Conservation (phyloP, 2,797 vertebrate genomes). For the Diglossa cyanea region DNA sequence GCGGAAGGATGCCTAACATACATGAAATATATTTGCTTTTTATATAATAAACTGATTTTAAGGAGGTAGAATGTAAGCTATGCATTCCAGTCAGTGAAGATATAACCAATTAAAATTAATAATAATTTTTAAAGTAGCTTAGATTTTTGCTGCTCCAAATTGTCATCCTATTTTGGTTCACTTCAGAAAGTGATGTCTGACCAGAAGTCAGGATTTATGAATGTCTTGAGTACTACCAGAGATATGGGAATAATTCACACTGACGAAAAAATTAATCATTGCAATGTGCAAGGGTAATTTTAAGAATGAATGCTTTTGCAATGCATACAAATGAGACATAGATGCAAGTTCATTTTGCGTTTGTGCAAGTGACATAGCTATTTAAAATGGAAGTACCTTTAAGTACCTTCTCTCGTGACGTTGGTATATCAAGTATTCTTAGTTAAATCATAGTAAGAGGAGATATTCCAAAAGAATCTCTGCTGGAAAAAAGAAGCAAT, state of each 20-base stretch:
- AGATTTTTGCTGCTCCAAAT: background rate
- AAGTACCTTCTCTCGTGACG: background rate
- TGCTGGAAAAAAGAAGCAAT: background rate
- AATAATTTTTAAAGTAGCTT: background rate
- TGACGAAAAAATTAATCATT: background rate
- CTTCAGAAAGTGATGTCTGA: background rate
- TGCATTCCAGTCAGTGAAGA: background rate
- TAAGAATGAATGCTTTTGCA: background rate
- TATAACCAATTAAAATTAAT: background rate
- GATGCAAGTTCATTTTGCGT: background rate
- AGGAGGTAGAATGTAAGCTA: background rate
- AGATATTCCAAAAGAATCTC: background rate
- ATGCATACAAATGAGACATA: background rate
- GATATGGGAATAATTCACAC: background rate
- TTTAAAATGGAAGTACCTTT: background rate
- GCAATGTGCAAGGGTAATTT: background rate
- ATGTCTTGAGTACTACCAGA: background rate
- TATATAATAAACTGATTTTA: background rate
- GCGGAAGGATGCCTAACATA: background rate
- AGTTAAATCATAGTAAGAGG: background rate
- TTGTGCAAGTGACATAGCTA: background rate
- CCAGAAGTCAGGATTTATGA: background rate
- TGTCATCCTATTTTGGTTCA: background rate
- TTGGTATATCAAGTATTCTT: background rate
- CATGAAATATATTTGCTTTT: background rate